Base-by-base conservation (phyloP, 2,888 invertebrate genomes). In the Drosophila histrio region DNA sequence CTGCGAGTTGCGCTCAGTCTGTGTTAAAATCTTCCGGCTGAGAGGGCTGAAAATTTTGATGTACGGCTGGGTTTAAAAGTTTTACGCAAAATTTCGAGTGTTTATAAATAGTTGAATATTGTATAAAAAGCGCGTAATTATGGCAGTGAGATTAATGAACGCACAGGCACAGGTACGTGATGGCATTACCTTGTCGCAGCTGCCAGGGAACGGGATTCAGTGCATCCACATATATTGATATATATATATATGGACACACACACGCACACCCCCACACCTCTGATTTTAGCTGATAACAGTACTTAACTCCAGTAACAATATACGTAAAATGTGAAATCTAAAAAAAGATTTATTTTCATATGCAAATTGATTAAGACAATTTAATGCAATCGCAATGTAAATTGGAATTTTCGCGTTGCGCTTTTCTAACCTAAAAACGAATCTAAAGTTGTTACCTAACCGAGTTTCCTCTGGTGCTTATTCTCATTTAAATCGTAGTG, bases 11-110 rank as follows among this genome's bases (percentile, higher is more conserved):
- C 39, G 60, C 66, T 83, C 88, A 89, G 80, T 87, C 88, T 89
- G 88, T 89, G 87, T 88, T 82, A 77, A 89, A 88, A 91, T 91
- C 91, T 91, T 91, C 91, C 91, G 91, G 91, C 90, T 91, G 87
- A 91, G 91, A 91, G 89, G 91, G 91, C 91, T 91, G 91, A 91
- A 91, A 91, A 90, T 91, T 91, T 79, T 80, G 77, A 75, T 72
- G 73, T 67, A 69, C 72, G 72, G 69, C 70, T 68, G 62, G 52
- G 53, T 60, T 50, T 64, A 69, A 66, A 62, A 59, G 46, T 41
- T 59, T 13, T 17, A 57, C 7, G 32, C 38, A 47, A 72, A 63
- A 65, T 67, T 72, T 61, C 58, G 54, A 77, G 79, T 77, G 77
- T 64, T 36, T 57, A 68, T 63, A 60, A 56, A 74, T 71, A 73